phyloP scores from a whole-genome alignment of 2,113 vertebrate genomes.

The Vidua macroura region DNA sequence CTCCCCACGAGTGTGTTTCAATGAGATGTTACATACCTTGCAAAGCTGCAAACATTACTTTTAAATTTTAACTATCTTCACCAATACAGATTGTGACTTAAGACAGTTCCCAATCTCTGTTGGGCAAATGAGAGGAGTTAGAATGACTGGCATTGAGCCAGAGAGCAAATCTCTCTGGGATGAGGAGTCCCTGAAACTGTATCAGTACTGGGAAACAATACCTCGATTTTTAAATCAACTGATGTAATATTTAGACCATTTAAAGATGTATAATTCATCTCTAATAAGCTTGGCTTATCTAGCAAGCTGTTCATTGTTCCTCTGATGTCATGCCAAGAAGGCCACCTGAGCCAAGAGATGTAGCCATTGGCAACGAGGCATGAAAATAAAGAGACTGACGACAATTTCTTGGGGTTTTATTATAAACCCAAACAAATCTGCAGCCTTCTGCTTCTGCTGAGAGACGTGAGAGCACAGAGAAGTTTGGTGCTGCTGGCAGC shows the following conservation, averaged over 20 bases:
- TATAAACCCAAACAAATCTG: neutral
- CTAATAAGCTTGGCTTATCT: conserved; percentile 11
- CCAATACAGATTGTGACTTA: neutral
- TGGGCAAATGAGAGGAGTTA: neutral
- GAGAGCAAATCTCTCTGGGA: neutral
- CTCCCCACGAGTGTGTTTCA: neutral
- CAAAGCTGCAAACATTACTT: neutral
- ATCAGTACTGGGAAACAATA: neutral
- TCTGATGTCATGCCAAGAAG: conserved; percentile 36
- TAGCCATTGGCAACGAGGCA: neutral
- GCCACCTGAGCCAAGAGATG: conserved; percentile 51
- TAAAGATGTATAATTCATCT: conserved; percentile 17
- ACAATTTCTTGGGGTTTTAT: neutral
- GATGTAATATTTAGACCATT: neutral
- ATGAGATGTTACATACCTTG: neutral
- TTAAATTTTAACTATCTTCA: neutral
- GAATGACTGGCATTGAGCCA: neutral
- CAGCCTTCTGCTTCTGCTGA: neutral
- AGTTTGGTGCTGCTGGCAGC: neutral
- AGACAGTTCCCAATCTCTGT: neutral
- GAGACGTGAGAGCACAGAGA: neutral
- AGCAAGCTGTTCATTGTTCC: neutral
- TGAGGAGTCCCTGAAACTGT: neutral
- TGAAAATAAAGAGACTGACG: neutral
- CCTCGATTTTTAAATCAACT: neutral